Percentiles rank a stretch among this genome's conserved stretches.
phyloP scores from a whole-genome alignment of 2,888 invertebrate genomes.

The Pristionchus maxplancki region DNA sequence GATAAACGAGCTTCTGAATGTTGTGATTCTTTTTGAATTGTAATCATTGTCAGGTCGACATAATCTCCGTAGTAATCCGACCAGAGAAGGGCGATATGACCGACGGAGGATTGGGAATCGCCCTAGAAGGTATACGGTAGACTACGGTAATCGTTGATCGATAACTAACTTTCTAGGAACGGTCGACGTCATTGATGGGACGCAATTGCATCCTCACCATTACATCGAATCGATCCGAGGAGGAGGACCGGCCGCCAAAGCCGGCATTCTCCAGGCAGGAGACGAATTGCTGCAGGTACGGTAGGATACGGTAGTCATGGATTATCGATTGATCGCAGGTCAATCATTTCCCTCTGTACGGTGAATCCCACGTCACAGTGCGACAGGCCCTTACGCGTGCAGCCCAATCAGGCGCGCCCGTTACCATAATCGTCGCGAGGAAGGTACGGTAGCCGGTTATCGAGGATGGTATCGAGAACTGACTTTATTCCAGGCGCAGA shows the following conservation, averaged over 20 bases:
- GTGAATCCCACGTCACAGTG: slow-evolving; percentile 95
- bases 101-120: slow-evolving; percentile 88
- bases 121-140: slow-evolving; percentile 83
- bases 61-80: slow-evolving; percentile 64
- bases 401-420: slow-evolving; percentile 68
- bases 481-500: slow-evolving; percentile 44
- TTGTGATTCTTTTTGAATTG: too few relatives aligned
- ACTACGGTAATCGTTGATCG: not conserved
- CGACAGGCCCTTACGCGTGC: slow-evolving; percentile 88
- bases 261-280: slow-evolving; percentile 90
- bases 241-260: slow-evolving; percentile 97
- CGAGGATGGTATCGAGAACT: not conserved
- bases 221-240: slow-evolving; percentile 93
- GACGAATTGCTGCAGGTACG: slow-evolving; percentile 90
- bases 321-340: slow-evolving; percentile 81
- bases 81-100: slow-evolving; percentile 79
- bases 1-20: too few relatives aligned
- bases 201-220: slow-evolving; percentile 97
- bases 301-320: not conserved
- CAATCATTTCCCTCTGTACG: slow-evolving; percentile 90
- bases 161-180: slow-evolving; percentile 84
- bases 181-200: slow-evolving; percentile 95
- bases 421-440: slow-evolving; percentile 66
- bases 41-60: slow-evolving; percentile 63
- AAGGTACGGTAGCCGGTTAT: slow-evolving; percentile 53